These are phyloP conservation scores for Xylocampa areola DNA, from an alignment of 2,888 invertebrate species.

Conservation along the genomic window DNA sequence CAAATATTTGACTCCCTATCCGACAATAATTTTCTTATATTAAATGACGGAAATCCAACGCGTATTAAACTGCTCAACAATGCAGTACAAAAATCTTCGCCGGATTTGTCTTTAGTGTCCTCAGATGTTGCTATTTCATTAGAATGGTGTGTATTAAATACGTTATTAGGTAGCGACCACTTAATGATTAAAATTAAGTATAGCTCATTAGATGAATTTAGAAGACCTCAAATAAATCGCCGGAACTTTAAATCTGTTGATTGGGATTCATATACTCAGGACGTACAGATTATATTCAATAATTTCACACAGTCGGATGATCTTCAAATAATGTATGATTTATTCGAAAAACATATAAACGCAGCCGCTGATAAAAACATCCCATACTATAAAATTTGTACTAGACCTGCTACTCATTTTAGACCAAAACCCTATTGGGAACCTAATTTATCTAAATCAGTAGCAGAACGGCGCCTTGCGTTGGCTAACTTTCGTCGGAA, in stretches of 20 bases:
- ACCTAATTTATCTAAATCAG: too few species aligned
- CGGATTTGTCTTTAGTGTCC: constrained; percentile 1
- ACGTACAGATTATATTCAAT: background rate
- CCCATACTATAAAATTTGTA: too few species aligned
- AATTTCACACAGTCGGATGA: too few species aligned
- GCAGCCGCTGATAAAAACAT: too few species aligned
- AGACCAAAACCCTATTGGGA: too few species aligned
- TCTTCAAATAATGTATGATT: too few species aligned
- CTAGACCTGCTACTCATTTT: too few species aligned
- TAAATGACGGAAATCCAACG: constrained; percentile 1
- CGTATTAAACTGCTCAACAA: background rate
- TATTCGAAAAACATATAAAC: too few species aligned
- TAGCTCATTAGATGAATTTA: too few species aligned
- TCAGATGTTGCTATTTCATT: background rate
- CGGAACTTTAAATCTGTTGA: background rate
- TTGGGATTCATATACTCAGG: background rate
- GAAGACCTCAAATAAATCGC: background rate
- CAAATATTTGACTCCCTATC: background rate
- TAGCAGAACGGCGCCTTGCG: too few species aligned
- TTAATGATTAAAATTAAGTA: too few species aligned
- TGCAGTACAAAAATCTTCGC: constrained; percentile 1
- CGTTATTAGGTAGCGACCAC: constrained; percentile 5
- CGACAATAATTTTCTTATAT: background rate
- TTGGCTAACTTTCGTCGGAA: too few species aligned
- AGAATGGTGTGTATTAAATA: background rate